Percentiles rank a stretch among this genome's conserved stretches.
phyloP scores from a whole-genome alignment of 2,113 vertebrate genomes.

The Thalassarche chlororhynchos region DNA sequence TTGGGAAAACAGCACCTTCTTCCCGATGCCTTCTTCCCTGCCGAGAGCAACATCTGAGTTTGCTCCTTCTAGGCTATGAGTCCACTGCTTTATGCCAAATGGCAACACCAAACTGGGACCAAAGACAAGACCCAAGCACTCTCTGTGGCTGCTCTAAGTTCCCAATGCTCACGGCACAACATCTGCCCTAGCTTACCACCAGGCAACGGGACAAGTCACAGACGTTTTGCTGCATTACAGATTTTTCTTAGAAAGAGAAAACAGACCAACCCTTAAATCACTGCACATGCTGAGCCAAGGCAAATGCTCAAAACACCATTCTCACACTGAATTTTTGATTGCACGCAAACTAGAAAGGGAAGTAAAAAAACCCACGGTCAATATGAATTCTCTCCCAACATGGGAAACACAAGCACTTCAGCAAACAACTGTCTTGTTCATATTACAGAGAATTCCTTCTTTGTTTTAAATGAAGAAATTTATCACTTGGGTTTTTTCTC shows the following conservation, averaged over 20 bases:
- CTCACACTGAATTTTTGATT: not conserved
- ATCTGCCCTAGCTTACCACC: not conserved
- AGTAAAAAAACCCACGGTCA: not conserved
- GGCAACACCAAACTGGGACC: not conserved
- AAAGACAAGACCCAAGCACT: not conserved
- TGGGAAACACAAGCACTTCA: not conserved
- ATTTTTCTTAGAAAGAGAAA: conserved; percentile 36
- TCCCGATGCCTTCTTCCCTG: not conserved
- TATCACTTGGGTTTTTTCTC: not conserved
- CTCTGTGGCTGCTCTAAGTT: not conserved
- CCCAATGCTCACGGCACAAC: not conserved
- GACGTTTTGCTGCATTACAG: not conserved
- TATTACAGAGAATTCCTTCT: not conserved
- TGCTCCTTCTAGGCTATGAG: not conserved
- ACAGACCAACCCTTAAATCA: not conserved
- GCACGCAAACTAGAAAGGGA: not conserved
- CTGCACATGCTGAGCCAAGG: not conserved
- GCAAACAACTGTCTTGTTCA: not conserved
- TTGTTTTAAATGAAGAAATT: not conserved
- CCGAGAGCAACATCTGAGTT: not conserved
- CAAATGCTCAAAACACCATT: not conserved
- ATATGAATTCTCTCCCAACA: not conserved
- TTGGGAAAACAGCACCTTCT: not conserved
- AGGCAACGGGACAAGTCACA: not conserved
- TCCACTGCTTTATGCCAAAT: not conserved